Conservation (phyloP, 2,888 invertebrate species). For the Drosophila anomalata region DNA sequence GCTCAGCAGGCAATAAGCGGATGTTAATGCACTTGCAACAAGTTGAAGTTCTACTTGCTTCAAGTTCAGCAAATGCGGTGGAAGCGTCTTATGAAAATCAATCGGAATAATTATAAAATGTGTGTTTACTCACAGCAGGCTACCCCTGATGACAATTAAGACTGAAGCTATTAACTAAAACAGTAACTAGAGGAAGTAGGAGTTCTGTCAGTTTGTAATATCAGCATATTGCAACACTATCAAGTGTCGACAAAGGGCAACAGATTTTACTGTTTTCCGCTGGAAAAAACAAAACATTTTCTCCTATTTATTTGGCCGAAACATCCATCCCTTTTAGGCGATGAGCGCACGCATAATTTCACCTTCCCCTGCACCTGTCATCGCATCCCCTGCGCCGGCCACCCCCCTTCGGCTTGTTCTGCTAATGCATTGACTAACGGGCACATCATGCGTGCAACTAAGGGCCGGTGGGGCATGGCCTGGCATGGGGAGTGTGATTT, state of each 20-base stretch:
- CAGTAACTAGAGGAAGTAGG: not conserved
- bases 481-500: constrained; percentile 18
- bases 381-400: not conserved
- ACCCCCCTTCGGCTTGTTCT: constrained; percentile 1
- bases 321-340: constrained; percentile 22
- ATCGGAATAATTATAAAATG: not conserved
- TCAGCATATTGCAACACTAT: not conserved
- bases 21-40: constrained; percentile 38
- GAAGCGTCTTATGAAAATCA: not conserved
- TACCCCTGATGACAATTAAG: not conserved
- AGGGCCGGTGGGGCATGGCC: not conserved
- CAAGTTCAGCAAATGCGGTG: not conserved
- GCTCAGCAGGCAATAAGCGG: constrained; percentile 45
- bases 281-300: constrained; percentile 8
- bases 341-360: constrained; percentile 22
- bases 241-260: not conserved
- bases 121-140: not conserved
- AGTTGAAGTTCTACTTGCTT: constrained; percentile 10
- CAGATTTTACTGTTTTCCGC: not conserved
- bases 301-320: constrained; percentile 6
- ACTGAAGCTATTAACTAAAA: not conserved
- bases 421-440: constrained; percentile 79
- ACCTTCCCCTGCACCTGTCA: constrained; percentile 11
- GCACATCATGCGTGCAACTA: constrained; percentile 57
- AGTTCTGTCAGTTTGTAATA: not conserved